These are phyloP conservation scores for Andrena cerasifolii DNA, from an alignment of 1,140 invertebrate genomes.

Conservation along the genomic window DNA sequence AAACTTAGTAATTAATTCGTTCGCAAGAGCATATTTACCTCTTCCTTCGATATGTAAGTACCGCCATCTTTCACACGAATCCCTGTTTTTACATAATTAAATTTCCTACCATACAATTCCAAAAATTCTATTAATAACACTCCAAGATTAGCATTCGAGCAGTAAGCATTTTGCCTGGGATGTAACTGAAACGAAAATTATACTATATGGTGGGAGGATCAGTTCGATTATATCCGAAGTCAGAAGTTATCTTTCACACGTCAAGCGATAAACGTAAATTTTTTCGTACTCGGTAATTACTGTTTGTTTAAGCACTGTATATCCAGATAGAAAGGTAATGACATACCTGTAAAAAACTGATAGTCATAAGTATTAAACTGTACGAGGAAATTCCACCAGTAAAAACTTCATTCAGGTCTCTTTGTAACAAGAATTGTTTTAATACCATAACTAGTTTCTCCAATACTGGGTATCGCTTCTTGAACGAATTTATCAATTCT, in stretches of 20 bases:
- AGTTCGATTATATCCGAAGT: background rate
- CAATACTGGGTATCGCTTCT: conserved; percentile 91
- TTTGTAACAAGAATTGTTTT: conserved; percentile 98
- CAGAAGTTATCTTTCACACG: background rate
- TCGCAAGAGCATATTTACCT: conserved; percentile 84
- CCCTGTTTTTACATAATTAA: conserved; percentile 97
- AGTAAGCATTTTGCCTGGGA: conserved; percentile 86
- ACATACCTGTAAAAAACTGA: conserved; percentile 96
- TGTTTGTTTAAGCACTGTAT: background rate
- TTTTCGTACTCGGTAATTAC: background rate
- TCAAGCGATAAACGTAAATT: background rate
- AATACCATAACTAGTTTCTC: conserved; percentile 97
- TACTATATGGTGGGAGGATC: background rate
- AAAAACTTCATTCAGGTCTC: conserved; percentile 99
- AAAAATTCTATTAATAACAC: conserved; percentile 98
- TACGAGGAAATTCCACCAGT: conserved; percentile 99
- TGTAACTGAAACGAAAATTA: conserved; percentile 84
- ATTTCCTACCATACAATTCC: conserved; percentile 97
- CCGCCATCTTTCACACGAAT: conserved; percentile 97
- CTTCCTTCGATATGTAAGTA: conserved; percentile 96
- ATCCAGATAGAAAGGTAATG: background rate
- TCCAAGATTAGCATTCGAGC: conserved; percentile 91
- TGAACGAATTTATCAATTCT: conserved; percentile 95
- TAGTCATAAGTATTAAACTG: conserved; percentile 98
- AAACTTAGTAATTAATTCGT: too few relatives aligned